Base-by-base conservation (phyloP, 2,888 invertebrate genomes). In the Mystacides longicornis region DNA sequence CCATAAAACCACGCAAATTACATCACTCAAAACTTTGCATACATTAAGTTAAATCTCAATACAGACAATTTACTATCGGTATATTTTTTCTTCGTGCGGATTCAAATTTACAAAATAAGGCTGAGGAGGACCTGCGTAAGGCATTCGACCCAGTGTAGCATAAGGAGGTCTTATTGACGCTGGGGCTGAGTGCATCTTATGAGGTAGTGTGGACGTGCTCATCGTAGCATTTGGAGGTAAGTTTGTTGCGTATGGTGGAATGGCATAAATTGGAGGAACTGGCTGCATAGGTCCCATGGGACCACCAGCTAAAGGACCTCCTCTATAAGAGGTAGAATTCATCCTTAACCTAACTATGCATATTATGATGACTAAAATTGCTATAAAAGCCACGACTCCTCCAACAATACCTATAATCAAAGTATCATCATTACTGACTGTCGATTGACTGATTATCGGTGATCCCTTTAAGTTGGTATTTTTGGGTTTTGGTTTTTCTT, bases 341-440 rank as follows among this genome's bases (percentile, higher is more conserved):
- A 87, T 82, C 59, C 86, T 75, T 65, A 89, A 70, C 16, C 93
- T 80, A 27, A 93, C 87, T 42, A 93, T 88, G 67, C 93, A 94
- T 62, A 92, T 92, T n/a, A 86, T 85, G 23, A 93, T 86, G 31
- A 93, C 88, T 52, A 93, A 78, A 60, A 93, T 87, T 11, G 89
- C 89, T 62, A 94, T 92, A 67, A 94, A 91, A 1, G 89, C 91
- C 1, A 94, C 92, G 1, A 93, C 93, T 1, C 93, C 93, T 0
- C 93, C 93, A 0, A 93, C 93, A 62, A 94, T 93, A n/a, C 92
- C 92, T 57, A 94, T 93, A 51, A 94, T 93, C n/a, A 94, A 75
- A 3, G 92, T 93, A 64, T 93, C 93, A 64, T 94, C 93, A 65
- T 92, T 93, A 54, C 82, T 86, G 11, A 89, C 80, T 0, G 84